phyloP scores from a whole-genome alignment of 2,797 vertebrate species.

The Oreochromis grahami region DNA sequence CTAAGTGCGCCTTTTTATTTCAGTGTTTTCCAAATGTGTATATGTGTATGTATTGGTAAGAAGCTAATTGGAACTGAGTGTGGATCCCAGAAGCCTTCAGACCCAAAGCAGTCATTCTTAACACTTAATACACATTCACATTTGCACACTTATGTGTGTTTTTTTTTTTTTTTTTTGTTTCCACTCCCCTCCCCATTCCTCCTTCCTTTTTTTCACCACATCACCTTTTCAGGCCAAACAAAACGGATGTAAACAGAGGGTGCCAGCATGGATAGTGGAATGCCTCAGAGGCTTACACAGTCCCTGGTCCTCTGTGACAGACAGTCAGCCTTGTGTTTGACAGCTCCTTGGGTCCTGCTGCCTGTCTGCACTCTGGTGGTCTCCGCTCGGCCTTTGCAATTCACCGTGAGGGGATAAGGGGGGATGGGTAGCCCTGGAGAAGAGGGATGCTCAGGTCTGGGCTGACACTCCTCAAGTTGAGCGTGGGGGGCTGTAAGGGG shows the following conservation, averaged over 20 bases:
- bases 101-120: conserved; percentile 44
- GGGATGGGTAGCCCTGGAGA: conserved; percentile 29
- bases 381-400: conserved; percentile 45
- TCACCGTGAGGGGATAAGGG: conserved; percentile 40
- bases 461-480: conserved; percentile 10
- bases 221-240: conserved; percentile 78
- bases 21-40: conserved; percentile 34
- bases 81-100: conserved; percentile 64
- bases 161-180: background rate
- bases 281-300: conserved; percentile 72
- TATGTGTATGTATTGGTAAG: conserved; percentile 43
- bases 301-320: conserved; percentile 68
- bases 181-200: background rate
- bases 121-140: conserved; percentile 27
- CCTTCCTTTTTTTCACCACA: conserved; percentile 62
- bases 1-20: conserved; percentile 24
- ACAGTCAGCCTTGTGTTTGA: conserved; percentile 70
- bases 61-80: conserved; percentile 66
- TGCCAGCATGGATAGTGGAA: conserved; percentile 68
- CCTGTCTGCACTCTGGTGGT: conserved; percentile 66
- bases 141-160: conserved; percentile 35
- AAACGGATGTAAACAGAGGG: conserved; percentile 77
- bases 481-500: background rate
- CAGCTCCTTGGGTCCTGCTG: conserved; percentile 63
- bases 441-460: conserved; percentile 39